These are phyloP conservation scores for Trypoxylus dichotomus DNA, from an alignment of 1,140 invertebrate genomes.

Conservation along the genomic window DNA sequence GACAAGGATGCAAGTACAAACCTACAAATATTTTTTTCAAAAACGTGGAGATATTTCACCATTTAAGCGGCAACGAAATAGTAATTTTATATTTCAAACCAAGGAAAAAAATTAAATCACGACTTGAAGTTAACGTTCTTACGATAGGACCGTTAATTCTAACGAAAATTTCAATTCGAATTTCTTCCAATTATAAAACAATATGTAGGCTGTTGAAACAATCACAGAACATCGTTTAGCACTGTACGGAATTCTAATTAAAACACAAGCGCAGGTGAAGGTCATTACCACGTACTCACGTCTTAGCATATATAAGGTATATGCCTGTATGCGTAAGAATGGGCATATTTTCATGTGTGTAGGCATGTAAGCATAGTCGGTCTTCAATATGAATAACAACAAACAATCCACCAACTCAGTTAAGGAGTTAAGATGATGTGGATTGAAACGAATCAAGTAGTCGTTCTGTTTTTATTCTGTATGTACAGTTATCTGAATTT, in stretches of 20 bases:
- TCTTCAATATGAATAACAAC: not conserved
- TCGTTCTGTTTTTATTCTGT: not conserved
- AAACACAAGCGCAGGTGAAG: not conserved
- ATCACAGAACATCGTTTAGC: not conserved
- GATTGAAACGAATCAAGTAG: not conserved
- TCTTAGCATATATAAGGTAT: not conserved
- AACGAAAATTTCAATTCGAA: not conserved
- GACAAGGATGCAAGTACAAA: too few species aligned
- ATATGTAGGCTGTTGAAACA: conserved; percentile 1
- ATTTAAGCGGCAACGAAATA: too few species aligned
- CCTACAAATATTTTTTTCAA: too few species aligned
- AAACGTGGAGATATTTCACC: too few species aligned
- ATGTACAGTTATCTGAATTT: not conserved
- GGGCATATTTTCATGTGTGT: not conserved
- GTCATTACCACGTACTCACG: conserved; percentile 10
- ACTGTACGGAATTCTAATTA: conserved; percentile 6
- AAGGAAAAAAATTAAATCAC: not conserved
- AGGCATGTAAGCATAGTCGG: not conserved
- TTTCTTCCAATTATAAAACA: not conserved
- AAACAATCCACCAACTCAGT: not conserved
- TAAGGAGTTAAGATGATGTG: not conserved
- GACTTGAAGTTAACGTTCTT: not conserved
- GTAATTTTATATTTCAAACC: too few species aligned
- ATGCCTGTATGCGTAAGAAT: not conserved
- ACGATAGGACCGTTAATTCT: not conserved